These are phyloP conservation scores for Nemapogon koenigi DNA, from an alignment of 2,888 invertebrate genomes.

Conservation along the genomic window DNA sequence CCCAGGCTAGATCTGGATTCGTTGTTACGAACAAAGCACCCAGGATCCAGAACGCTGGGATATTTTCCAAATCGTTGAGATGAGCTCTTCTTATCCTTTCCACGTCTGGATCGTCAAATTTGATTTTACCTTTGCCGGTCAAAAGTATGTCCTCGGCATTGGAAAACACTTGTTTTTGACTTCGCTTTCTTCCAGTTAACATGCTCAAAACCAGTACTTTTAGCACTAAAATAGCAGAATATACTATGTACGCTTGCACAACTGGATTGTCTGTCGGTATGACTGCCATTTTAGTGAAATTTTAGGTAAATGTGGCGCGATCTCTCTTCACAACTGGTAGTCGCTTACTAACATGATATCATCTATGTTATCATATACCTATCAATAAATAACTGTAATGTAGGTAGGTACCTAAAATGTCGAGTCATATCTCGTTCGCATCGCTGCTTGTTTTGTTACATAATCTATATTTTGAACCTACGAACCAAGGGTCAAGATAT, in stretches of 20 bases:
- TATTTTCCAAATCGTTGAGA: constrained; percentile 68
- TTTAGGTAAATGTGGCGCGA: no score
- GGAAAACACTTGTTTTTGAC: constrained; percentile 29
- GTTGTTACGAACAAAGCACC: constrained; percentile 57
- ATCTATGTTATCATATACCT: no score
- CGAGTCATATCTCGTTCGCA: no score
- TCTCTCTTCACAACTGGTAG: no score
- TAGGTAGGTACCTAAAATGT: no score
- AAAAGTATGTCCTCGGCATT: constrained; percentile 41
- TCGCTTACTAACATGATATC: no score
- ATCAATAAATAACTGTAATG: no score
- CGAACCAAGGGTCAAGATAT: no score
- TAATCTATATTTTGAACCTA: no score
- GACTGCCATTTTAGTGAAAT: constrained; percentile 7
- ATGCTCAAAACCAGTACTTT: constrained; percentile 9
- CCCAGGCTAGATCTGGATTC: constrained; percentile 40
- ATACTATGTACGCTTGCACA: constrained; percentile 14
- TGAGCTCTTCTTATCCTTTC: constrained; percentile 63
- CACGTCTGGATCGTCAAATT: constrained; percentile 47
- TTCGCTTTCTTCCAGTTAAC: constrained; percentile 19
- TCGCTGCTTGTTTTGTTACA: no score
- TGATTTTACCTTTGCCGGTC: constrained; percentile 25
- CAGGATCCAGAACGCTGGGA: constrained; percentile 54
- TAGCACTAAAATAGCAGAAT: constrained; percentile 14
- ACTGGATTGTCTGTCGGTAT: constrained; percentile 13